Evolutionary conservation across 2,797 vertebrate species (phyloP).

Genomic region (Chromis chromis): DNA sequence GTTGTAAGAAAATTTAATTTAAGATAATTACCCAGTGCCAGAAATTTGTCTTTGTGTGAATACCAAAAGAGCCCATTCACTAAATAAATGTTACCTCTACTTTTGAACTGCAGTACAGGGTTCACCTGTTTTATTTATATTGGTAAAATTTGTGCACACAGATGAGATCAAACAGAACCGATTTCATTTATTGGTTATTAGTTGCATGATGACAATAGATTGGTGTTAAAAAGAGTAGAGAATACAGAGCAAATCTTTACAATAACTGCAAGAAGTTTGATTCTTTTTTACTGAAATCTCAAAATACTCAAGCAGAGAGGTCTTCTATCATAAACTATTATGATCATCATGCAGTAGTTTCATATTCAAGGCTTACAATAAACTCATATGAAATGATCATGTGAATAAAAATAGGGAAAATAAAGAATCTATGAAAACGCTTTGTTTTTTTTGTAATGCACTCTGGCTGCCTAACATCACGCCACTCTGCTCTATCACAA

Average conservation of each 20-base stretch:
- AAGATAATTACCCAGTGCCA: background rate
- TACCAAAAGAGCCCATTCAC: background rate
- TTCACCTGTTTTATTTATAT: background rate
- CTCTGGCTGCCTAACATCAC: background rate
- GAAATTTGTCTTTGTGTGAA: background rate
- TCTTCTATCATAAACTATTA: background rate
- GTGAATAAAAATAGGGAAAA: background rate
- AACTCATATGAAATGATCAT: background rate
- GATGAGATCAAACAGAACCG: background rate
- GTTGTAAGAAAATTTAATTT: background rate
- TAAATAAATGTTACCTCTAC: background rate
- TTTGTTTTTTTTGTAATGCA: background rate
- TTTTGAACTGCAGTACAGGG: background rate
- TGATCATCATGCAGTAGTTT: background rate
- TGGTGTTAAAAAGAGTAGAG: background rate
- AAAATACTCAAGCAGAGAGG: background rate
- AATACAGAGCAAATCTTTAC: background rate
- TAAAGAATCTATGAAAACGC: background rate
- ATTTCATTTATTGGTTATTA: constrained; percentile 18
- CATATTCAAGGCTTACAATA: background rate
- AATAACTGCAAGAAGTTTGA: background rate
- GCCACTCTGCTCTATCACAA: constrained; percentile 20
- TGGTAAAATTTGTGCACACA: background rate
- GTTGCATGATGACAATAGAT: constrained; percentile 6
- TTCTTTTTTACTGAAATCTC: background rate